phyloP scores from a whole-genome alignment of 2,888 invertebrate genomes.

The Dendrolimus pini region DNA sequence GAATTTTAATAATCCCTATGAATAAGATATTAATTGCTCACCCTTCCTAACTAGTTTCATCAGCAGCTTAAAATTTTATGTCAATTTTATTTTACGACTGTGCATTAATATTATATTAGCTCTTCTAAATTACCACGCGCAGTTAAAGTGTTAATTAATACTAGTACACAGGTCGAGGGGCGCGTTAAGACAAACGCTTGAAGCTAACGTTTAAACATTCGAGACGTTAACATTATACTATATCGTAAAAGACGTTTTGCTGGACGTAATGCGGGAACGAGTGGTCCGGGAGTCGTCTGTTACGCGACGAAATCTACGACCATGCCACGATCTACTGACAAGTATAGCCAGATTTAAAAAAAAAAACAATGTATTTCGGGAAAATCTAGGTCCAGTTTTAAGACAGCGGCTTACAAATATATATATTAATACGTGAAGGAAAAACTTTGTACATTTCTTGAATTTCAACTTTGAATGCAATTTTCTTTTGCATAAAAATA shows the following conservation, averaged over 20 bases:
- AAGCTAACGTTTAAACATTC: background rate
- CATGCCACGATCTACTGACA: background rate
- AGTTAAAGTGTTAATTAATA: background rate
- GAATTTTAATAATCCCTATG: too few relatives aligned
- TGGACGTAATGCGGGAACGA: background rate
- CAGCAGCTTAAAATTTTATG: too few relatives aligned
- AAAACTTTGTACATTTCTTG: too few relatives aligned
- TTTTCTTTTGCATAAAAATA: too few relatives aligned
- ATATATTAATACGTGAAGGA: too few relatives aligned
- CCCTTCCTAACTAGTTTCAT: too few relatives aligned
- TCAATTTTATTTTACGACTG: too few relatives aligned
- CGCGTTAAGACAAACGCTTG: background rate
- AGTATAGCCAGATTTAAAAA: background rate
- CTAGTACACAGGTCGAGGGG: background rate
- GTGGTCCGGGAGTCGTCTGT: background rate
- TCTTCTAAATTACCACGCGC: background rate
- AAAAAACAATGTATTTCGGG: too few relatives aligned
- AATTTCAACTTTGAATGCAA: too few relatives aligned
- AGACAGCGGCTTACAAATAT: too few relatives aligned
- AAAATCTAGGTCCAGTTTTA: too few relatives aligned
- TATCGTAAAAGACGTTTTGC: background rate
- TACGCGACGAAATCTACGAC: background rate
- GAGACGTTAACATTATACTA: background rate
- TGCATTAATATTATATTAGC: background rate
- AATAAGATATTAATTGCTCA: too few relatives aligned